phyloP scores from a whole-genome alignment of 2,888 invertebrate genomes.

The Odontocerum albicorne region DNA sequence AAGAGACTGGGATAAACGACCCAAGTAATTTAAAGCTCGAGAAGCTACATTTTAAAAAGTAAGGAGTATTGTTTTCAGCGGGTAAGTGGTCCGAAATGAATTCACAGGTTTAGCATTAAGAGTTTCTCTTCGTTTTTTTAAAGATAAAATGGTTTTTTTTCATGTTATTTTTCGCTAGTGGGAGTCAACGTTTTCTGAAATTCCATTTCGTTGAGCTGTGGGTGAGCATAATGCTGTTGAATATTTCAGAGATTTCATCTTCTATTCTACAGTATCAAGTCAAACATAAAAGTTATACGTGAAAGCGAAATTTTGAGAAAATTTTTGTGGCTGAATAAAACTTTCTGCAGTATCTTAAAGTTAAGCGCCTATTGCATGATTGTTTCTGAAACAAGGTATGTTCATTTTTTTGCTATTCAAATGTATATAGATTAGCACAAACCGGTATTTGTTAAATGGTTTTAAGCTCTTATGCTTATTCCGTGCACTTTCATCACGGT shows the following conservation, averaged over 20 bases:
- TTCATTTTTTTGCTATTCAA: no score
- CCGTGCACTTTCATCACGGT: no score
- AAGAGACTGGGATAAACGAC: constrained; percentile 34
- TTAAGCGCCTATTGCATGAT: not conserved
- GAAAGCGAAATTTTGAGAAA: no score
- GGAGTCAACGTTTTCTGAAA: not conserved
- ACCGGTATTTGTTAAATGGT: no score
- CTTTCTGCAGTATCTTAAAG: not conserved
- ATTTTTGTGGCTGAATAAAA: no score
- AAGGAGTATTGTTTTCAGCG: constrained; percentile 24
- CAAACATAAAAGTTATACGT: no score
- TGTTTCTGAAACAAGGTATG: no score
- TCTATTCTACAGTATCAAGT: no score
- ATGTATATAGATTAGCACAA: no score
- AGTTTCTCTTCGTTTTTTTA: not conserved
- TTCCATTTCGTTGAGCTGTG: constrained; percentile 6
- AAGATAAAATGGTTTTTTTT: not conserved
- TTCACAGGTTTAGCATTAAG: constrained; percentile 1
- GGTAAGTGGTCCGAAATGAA: constrained; percentile 25
- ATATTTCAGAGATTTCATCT: constrained; percentile 7
- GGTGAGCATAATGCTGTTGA: not conserved
- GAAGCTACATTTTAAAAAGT: constrained; percentile 31
- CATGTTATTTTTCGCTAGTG: not conserved
- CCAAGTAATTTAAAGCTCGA: constrained; percentile 32
- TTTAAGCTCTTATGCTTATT: no score